phyloP scores from a whole-genome alignment of 2,888 invertebrate species.

The Macaria notata region DNA sequence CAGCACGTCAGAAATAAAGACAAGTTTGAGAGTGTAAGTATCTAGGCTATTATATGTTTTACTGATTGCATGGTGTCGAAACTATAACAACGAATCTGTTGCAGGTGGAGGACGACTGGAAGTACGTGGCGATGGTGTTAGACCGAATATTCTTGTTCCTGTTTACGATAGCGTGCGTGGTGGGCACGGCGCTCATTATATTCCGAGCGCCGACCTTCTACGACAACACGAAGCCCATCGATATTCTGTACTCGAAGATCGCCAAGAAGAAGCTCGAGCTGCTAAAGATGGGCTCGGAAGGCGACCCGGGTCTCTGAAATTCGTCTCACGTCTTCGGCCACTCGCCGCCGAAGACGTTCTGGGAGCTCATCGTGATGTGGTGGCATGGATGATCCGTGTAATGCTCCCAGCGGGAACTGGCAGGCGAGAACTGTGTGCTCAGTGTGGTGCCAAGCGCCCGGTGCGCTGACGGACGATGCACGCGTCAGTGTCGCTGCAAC shows the following conservation, averaged over 20 bases:
- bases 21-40: slow-evolving; percentile 95
- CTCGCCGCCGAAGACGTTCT: slow-evolving; percentile 86
- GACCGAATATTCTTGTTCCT: slow-evolving; percentile 98
- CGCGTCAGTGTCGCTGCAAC: slow-evolving; percentile 69
- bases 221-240: slow-evolving; percentile 94
- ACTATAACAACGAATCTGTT: slow-evolving; percentile 12
- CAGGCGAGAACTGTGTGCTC: slow-evolving; percentile 78
- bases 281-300: slow-evolving; percentile 92
- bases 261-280: slow-evolving; percentile 94
- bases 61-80: not conserved
- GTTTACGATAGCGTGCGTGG: slow-evolving; percentile 95
- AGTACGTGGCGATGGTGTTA: slow-evolving; percentile 97
- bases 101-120: slow-evolving; percentile 98
- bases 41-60: not conserved
- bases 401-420: slow-evolving; percentile 66
- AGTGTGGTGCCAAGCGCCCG: slow-evolving; percentile 76
- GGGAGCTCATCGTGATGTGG: slow-evolving; percentile 82
- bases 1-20: slow-evolving; percentile 98
- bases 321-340: slow-evolving; percentile 86
- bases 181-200: slow-evolving; percentile 94
- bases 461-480: slow-evolving; percentile 66
- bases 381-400: slow-evolving; percentile 80
- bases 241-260: slow-evolving; percentile 94
- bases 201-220: slow-evolving; percentile 95
- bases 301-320: slow-evolving; percentile 86